phyloP scores from a whole-genome alignment of 2,888 invertebrate species.

The Synergus laeviventris region DNA sequence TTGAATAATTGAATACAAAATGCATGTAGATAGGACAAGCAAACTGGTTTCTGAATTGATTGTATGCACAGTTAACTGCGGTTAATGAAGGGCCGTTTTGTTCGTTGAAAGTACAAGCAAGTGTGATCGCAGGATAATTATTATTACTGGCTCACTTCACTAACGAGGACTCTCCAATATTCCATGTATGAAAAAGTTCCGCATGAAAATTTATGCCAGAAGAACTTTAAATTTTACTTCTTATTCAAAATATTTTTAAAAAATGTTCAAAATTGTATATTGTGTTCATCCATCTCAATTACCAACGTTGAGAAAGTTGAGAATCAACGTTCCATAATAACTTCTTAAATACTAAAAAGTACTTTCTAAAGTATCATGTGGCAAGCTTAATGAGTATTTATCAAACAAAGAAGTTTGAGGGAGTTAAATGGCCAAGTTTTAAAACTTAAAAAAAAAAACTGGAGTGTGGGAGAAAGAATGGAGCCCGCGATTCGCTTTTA shows the following conservation, averaged over 20 bases:
- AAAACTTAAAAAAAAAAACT: not conserved
- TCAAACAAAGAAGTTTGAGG: not conserved
- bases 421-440: not conserved
- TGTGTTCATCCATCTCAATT: too few relatives aligned
- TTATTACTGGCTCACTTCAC: constrained; percentile 20
- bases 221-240: not conserved
- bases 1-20: constrained; percentile 1
- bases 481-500: not conserved
- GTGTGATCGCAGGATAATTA: constrained; percentile 23
- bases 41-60: constrained; percentile 51
- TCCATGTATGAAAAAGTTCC: not conserved
- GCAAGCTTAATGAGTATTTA: not conserved
- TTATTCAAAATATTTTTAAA: not conserved
- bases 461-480: not conserved
- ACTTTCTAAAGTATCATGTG: not conserved
- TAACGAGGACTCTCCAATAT: constrained; percentile 4
- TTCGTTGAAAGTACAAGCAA: constrained; percentile 33
- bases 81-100: constrained; percentile 54
- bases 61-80: constrained; percentile 52
- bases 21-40: constrained; percentile 18
- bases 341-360: not conserved
- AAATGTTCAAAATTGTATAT: too few relatives aligned
- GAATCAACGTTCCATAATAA: too few relatives aligned
- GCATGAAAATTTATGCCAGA: not conserved
- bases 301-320: too few relatives aligned